Percentiles rank a stretch among this genome's conserved stretches.
Conservation (phyloP, 1,140 invertebrate species). For the Eubasilissa regina region DNA sequence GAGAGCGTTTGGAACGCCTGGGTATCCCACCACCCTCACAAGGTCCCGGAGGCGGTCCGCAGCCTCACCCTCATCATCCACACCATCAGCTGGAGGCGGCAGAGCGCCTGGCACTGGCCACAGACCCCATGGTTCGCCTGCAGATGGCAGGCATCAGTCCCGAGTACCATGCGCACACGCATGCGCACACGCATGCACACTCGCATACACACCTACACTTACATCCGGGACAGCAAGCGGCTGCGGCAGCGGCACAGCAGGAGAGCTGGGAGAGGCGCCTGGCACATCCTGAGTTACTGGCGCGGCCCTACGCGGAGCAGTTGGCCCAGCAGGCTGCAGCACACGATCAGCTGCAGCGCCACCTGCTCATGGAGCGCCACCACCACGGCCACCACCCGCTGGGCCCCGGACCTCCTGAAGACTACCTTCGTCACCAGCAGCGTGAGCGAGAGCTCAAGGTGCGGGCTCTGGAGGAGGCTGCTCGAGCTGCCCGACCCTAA, state of each 20-base stretch:
- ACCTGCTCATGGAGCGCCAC: conserved; percentile 86
- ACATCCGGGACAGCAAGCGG: conserved; percentile 86
- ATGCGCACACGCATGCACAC: conserved; percentile 87
- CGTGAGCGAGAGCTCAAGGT: conserved; percentile 88
- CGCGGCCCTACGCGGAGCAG: conserved; percentile 87
- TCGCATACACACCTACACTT: conserved; percentile 93
- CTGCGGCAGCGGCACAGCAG: conserved; percentile 80
- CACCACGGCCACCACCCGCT: conserved; percentile 69
- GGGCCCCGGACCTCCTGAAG: conserved; percentile 83
- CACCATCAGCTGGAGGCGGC: conserved; percentile 73
- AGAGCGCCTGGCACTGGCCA: conserved; percentile 67
- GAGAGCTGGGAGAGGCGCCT: conserved; percentile 71
- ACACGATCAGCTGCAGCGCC: conserved; percentile 90
- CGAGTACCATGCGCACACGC: conserved; percentile 87
- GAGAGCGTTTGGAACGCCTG: conserved; percentile 87
- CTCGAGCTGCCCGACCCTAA: conserved; percentile 81
- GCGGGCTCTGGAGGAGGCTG: conserved; percentile 87
- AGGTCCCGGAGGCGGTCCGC: conserved; percentile 70
- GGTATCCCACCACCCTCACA: conserved; percentile 78
- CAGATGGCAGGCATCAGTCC: conserved; percentile 90
- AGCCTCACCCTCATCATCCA: conserved; percentile 66
- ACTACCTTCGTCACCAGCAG: conserved; percentile 86
- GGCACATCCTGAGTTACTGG: conserved; percentile 82
- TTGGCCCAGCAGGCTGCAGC: conserved; percentile 85
- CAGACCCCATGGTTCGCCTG: conserved; percentile 78